Conservation (phyloP, 2,797 vertebrate genomes). For the Macrochelys suwanniensis region DNA sequence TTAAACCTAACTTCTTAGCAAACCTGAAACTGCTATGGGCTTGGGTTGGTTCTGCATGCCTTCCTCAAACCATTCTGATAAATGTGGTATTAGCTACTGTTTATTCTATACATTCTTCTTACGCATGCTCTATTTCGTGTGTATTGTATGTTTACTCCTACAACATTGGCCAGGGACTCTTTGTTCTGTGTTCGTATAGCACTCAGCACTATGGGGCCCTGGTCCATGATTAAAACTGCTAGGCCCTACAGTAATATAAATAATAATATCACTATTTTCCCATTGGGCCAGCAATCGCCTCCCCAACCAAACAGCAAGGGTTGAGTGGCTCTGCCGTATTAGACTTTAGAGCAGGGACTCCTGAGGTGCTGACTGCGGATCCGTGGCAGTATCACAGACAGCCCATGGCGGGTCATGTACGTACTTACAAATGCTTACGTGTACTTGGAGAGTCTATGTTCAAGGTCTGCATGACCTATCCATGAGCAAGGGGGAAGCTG, state of each 20-base stretch:
- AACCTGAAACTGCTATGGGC: fast-evolving
- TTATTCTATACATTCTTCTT: background rate
- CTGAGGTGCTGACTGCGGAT: background rate
- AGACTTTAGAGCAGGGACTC: background rate
- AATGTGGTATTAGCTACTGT: background rate
- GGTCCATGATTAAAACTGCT: background rate
- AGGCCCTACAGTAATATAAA: background rate
- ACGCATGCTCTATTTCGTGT: background rate
- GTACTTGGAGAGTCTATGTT: background rate
- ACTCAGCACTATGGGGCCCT: background rate
- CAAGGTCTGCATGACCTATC: background rate
- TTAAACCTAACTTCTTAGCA: background rate
- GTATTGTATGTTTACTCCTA: background rate
- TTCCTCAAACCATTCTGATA: background rate
- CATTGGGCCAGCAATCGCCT: background rate
- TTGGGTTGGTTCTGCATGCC: background rate
- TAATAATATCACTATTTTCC: background rate
- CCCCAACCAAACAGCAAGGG: background rate
- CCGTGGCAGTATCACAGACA: background rate
- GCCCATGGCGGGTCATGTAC: background rate
- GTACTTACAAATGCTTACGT: background rate
- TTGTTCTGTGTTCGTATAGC: background rate
- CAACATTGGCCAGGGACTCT: background rate
- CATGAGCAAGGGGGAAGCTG: background rate
- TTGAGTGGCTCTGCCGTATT: background rate